Evolutionary conservation across 2,797 vertebrate genomes (phyloP), one percentile per base, ranked within the genome.

Genomic region (Schizopygopsis malacanthus): DNA sequence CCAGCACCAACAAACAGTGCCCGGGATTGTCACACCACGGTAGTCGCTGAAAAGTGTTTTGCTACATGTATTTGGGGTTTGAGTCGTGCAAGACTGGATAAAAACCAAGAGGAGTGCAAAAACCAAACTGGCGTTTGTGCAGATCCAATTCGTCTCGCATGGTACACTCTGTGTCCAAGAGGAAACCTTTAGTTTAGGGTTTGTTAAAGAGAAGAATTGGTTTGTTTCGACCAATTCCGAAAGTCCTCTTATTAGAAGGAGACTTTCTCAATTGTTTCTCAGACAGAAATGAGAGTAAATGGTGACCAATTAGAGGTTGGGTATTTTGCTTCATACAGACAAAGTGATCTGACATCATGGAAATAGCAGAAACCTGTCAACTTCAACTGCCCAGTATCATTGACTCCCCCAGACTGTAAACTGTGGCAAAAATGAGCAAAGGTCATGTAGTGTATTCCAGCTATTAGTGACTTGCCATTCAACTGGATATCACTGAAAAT

Each of bases 11-110:
- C 79, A 84, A 88, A 84, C 92, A 90, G 79, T 92, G 91, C 90
- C 91, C 90, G 84, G 85, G 89, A 87, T 91, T 84, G 84, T 87
- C 71, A 86, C 76, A 86, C 89, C 86, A 90, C 75, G 89, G 89
- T 89, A 92, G 88, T 90, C 81, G 88, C 82, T 90, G 89, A 91
- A 91, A 91, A 91, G 90, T 84, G 76, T 92, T 94, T 93, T 94
- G 90, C 88, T 86, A 25, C 81, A 82, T 90, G 89, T 86, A 90
- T 83, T 91, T 84, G 85, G 90, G 91, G 91, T 90, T 90, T 75
- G 79, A 75, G 87, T 87, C 20, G 39, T 82, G 81, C 41, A 18
- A 84, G 61, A 73, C 81, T 84, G 88, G 79, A 82, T 82, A 39
- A 61, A 86, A 89, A 87, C 73, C 79, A 86, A 86, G 72, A 85